A percentile compares a stretch with the other conserved stretches of the same genome.
These are phyloP conservation scores for Laothoe populi DNA, from an alignment of 2,888 invertebrate species.

Conservation along the genomic window DNA sequence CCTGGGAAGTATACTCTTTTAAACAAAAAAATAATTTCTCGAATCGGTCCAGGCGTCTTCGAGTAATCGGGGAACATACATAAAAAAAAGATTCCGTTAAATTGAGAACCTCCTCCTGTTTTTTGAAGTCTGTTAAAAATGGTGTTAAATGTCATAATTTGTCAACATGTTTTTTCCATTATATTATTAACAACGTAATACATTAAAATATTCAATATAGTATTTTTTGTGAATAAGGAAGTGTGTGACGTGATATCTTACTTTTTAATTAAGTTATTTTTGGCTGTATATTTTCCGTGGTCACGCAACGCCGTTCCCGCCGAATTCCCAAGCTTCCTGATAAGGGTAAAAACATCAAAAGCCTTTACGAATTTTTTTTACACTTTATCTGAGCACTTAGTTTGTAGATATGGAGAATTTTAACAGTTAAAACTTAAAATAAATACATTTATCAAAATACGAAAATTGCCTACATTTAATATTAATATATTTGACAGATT, in stretches of 20 bases:
- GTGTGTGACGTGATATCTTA: slow-evolving; percentile 50
- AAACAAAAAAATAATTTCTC: too few relatives aligned
- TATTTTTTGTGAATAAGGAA: slow-evolving; percentile 29
- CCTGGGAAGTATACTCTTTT: too few relatives aligned
- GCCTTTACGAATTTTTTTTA: slow-evolving; percentile 27
- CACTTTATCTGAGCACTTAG: neutral
- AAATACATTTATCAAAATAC: neutral
- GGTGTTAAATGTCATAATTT: neutral
- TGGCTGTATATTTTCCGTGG: slow-evolving; percentile 51
- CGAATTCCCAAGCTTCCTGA: slow-evolving; percentile 31
- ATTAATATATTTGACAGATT: too few relatives aligned
- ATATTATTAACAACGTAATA: neutral
- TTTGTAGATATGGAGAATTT: neutral
- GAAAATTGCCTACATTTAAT: too few relatives aligned
- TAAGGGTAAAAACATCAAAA: slow-evolving; percentile 25
- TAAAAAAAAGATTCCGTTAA: too few relatives aligned
- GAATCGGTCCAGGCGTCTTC: too few relatives aligned
- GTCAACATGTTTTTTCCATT: slow-evolving; percentile 9
- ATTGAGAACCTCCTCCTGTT: too few relatives aligned
- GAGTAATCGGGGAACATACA: too few relatives aligned
- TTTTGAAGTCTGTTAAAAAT: too few relatives aligned
- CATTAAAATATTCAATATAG: slow-evolving; percentile 33
- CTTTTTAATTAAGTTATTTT: slow-evolving; percentile 59
- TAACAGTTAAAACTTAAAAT: neutral
- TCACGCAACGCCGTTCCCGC: slow-evolving; percentile 64